Evolutionary conservation across 2,113 vertebrate genomes (phyloP), one percentile per base, ranked within the genome.

Genomic region (Albula glossodonta): DNA sequence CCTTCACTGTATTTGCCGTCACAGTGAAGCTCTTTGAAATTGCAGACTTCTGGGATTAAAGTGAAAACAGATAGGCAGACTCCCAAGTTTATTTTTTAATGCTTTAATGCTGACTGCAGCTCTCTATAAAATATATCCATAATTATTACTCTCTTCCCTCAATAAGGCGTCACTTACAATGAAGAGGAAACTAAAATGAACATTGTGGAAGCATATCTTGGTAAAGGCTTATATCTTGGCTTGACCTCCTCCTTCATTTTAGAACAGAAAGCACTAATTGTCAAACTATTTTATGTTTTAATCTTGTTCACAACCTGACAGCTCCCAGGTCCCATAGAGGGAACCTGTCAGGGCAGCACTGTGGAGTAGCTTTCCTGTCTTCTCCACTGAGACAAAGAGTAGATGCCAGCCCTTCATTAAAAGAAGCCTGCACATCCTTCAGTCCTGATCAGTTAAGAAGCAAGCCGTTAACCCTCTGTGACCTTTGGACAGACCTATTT

Each of bases 391-490:
- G 31, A 82, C 12, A 6, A 13, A 60, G 12, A 15, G 52, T 57
- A 48, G 81, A 51, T 7, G 48, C 10, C 13, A n/a, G 49, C 60
- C 22, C 83, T 81, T 52, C 80, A 17, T 74, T 84, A 13, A 25
- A n/a, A 74, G 48, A 50, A 74, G 60, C 49, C 17, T 50, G 48
- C 49, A 66, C 31, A 51, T 84, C 63, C 49, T 63, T 74, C 48
- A 53, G 4, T 50, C 48, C 60, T 84, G 8, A 74, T 84, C 63
- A 51, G 60, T 51, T 74, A 74, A 25, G 17, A 57, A 79, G 15
- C 51, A 81, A 52, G 50, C 80, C 22, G 80, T 81, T 81, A 81
- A 81, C 80, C 80, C 70, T 52, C 50, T 81, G 80, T 52, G 80
- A 78, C 31, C 51, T 52, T 63, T 60, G 11, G 52, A 80, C 15